Evolutionary conservation across 2,113 vertebrate species (phyloP), one percentile per base, ranked within the genome.

Genomic region (Upupa epops): DNA sequence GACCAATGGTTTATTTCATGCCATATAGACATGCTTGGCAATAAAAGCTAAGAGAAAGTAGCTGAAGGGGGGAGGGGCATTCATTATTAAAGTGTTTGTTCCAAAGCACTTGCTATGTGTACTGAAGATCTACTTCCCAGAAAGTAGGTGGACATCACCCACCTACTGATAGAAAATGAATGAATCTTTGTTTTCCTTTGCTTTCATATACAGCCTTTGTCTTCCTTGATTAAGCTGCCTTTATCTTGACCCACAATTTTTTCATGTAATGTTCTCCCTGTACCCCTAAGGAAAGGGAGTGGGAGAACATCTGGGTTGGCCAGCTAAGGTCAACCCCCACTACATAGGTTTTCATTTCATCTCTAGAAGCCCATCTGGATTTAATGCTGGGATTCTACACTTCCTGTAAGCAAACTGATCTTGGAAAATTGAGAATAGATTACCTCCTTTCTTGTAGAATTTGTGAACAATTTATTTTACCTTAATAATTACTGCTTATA

Each of bases 41-140:
- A 14, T 52, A 52, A 74, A 88, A 61, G 8, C 28, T 46, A 18
- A 60, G 51, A 48, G 51, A 36, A 88, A 6, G 46, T 60, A 74
- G 31, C 10, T 0, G 7, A 5, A 6, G 11, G 7, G 8, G 6
- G 40, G 40, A 42, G 40, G 11, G 5, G 1, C 26, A 37, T 73
- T 77, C 10, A 17, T 88, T 59, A 17, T 34, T 26, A 40, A 51
- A 14, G 7, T 5, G 1, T 51, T 79, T 61, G 28, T 72, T 42
- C 40, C 40, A 42, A 42, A 42, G 40, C 40, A 42, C 40, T 15
- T 42, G 40, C 40, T 42, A 42, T 15, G 15, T 42, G 40, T 42
- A 42, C 40, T 42, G 40, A 42, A 42, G 40, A 11, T 15, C 11
- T 42, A 42, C 40, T 42, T 42, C 40, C 40, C 18, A 29, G 18